Evolutionary conservation across 2,888 invertebrate genomes (phyloP).

Genomic region (Aradus depressus): DNA sequence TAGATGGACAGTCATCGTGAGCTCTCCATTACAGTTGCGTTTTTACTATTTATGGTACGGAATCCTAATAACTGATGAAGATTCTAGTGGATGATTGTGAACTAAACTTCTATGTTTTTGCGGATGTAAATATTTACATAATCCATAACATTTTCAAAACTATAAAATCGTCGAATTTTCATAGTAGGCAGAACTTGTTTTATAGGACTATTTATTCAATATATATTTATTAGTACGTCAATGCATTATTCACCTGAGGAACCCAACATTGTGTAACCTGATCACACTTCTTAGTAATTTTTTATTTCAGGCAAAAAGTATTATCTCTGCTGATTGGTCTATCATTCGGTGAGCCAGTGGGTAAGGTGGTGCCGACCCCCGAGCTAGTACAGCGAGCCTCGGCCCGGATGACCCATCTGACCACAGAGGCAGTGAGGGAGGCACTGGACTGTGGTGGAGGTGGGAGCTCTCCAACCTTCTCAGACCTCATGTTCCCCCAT

Average conservation of each 20-base stretch:
- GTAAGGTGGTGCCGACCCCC: conserved; percentile 8
- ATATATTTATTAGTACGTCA: too few relatives aligned
- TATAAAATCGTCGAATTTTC: too few relatives aligned
- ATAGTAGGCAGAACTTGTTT: background rate
- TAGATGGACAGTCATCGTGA: too few relatives aligned
- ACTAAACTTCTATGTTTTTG: too few relatives aligned
- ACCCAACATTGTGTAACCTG: too few relatives aligned
- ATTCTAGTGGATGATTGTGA: too few relatives aligned
- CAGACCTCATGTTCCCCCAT: conserved; percentile 42
- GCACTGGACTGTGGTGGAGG: too few relatives aligned
- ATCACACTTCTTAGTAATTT: too few relatives aligned
- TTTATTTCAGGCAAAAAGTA: conserved; percentile 20
- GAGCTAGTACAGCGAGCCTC: conserved; percentile 10
- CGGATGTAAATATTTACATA: background rate
- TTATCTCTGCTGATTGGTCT: conserved; percentile 16
- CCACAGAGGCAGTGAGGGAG: conserved; percentile 2
- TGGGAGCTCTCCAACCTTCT: conserved; percentile 17
- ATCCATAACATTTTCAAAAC: background rate
- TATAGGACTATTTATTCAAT: background rate
- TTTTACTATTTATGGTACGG: too few relatives aligned
- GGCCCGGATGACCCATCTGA: conserved; percentile 2
- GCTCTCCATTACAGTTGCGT: too few relatives aligned
- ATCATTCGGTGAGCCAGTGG: conserved; percentile 20
- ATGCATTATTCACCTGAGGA: too few relatives aligned
- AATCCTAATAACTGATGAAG: too few relatives aligned